Evolutionary conservation across 2,113 vertebrate genomes (phyloP).

Genomic region (Psephotus haematonotus): DNA sequence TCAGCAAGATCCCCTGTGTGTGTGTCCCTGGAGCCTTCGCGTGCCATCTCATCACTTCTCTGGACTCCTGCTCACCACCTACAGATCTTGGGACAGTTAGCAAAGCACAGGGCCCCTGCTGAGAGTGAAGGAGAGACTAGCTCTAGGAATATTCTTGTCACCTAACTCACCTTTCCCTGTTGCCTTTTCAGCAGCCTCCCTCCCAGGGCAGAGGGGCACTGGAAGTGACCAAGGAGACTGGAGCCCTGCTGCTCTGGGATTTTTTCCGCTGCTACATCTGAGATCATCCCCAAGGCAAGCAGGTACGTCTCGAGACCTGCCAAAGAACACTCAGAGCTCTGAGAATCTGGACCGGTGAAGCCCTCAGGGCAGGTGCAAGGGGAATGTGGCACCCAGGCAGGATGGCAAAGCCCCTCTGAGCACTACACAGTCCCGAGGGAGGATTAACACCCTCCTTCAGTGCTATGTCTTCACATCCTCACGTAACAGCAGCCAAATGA

Average conservation of each 20-base stretch:
- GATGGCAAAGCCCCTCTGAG: neutral
- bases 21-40: conserved; percentile 28
- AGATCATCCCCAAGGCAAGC: conserved; percentile 62
- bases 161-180: conserved; percentile 65
- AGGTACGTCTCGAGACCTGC: conserved; percentile 67
- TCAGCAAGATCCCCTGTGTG: conserved; percentile 29
- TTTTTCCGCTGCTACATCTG: conserved; percentile 67
- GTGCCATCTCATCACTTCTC: conserved; percentile 33
- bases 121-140: conserved; percentile 35
- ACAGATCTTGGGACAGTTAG: conserved; percentile 37
- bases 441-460: neutral
- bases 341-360: neutral
- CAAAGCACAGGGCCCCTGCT: conserved; percentile 40
- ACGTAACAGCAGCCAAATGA: neutral
- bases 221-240: conserved; percentile 52
- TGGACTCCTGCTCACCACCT: conserved; percentile 48
- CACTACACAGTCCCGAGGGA: neutral
- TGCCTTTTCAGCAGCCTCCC: conserved; percentile 55
- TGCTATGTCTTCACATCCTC: neutral
- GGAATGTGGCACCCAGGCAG: neutral
- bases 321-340: conserved; percentile 63
- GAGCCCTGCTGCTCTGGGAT: conserved; percentile 64
- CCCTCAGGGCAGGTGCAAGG: neutral
- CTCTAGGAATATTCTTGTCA: conserved; percentile 53
- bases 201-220: conserved; percentile 60